Base-by-base conservation (phyloP, 1,140 invertebrate species). In the Anastrepha obliqua region DNA sequence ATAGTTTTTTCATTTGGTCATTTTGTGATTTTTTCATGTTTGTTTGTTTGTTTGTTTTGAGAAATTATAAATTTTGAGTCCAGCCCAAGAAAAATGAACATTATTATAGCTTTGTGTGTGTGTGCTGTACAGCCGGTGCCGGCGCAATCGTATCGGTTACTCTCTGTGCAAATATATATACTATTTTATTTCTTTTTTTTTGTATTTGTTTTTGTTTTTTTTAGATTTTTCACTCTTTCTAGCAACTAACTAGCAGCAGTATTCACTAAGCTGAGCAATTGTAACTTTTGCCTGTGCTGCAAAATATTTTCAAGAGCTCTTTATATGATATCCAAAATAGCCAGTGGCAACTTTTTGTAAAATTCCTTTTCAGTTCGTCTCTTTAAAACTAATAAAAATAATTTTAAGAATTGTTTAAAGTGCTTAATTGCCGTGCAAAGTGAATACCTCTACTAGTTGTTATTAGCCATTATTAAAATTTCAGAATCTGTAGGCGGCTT, bases 41-140 rank as follows among this genome's bases (percentile, higher is more conserved):
- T 29, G 29, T 70, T n/a, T 70, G 42, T 88, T 74, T 51, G 74
- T 51, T 59, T 78, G 17, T 78, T 87, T 87, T 87, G 74, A 44
- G 55, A 85, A 62, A 74, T 47, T 87, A 78, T 86, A 44, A 86
- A 60, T 91, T 91, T 92, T 92, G 91, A 92, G 91, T 91, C 91
- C 91, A 92, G 91, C 91, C 91, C 91, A 92, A 92, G 89, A 92
- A 90, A 86, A 86, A 85, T 60, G 89, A 15, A 78, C 55, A 87
- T 87, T 59, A 55, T 29, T 81, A 5, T 67, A 67, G 29, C 20
- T 67, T 5, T 81, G n/a, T 55, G 88, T 90, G 86, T 89, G 81
- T 89, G 89, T 81, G 88, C 88, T 90, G 88, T 89, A 90, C 88
- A 88, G 88, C 89, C 89, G 67, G 89, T 90, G 88, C 89, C 89